phyloP scores from a whole-genome alignment of 2,888 invertebrate genomes.

The Cephus nigrinus region DNA sequence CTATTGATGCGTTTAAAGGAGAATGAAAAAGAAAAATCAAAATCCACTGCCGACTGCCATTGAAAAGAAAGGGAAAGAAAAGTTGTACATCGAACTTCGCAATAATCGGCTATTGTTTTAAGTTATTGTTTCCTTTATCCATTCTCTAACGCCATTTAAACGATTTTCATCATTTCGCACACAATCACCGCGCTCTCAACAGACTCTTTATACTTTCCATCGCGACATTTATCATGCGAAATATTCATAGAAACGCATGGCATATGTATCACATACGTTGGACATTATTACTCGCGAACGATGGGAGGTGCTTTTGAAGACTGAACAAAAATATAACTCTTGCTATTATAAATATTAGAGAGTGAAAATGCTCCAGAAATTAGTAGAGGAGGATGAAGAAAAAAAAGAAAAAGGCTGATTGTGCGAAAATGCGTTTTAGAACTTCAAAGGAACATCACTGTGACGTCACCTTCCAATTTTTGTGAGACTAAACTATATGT shows the following conservation, averaged over 20 bases:
- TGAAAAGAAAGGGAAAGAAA: neutral
- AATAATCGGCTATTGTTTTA: neutral
- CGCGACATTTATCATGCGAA: neutral
- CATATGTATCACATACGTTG: neutral
- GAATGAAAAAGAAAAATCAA: neutral
- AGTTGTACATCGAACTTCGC: neutral
- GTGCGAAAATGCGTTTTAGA: neutral
- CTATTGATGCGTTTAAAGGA: no score
- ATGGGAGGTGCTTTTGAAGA: conserved; percentile 42
- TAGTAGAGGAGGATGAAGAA: neutral
- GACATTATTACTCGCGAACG: neutral
- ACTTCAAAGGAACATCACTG: no score
- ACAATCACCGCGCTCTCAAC: neutral
- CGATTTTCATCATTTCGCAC: neutral
- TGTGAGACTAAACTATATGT: no score
- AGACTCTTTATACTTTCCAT: neutral
- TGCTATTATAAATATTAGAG: neutral
- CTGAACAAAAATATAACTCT: conserved; percentile 27
- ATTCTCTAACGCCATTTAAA: neutral
- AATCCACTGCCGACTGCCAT: neutral
- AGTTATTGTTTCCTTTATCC: neutral
- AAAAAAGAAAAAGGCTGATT: neutral
- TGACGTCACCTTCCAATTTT: no score
- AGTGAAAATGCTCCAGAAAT: neutral
- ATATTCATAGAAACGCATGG: neutral